Percentiles rank a stretch among this genome's conserved stretches.
Conservation (phyloP, 2,113 vertebrate genomes). For the Hypanus sabinus region DNA sequence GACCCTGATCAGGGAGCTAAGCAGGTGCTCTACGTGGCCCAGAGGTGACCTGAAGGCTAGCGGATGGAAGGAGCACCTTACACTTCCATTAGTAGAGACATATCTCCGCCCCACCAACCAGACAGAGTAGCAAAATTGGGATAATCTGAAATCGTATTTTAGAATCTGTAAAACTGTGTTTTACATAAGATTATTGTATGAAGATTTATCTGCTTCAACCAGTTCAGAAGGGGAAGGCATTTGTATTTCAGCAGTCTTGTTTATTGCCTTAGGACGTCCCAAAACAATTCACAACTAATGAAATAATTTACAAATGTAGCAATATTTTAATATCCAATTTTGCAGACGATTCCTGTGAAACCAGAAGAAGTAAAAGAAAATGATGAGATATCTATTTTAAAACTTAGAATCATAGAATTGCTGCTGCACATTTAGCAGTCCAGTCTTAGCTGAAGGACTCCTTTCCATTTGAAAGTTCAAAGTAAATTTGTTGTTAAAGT, state of each 20-base stretch:
- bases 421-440: too few relatives aligned
- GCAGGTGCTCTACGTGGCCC: too few relatives aligned
- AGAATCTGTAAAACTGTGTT: background rate
- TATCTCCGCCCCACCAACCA: too few relatives aligned
- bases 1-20: too few relatives aligned
- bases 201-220: background rate
- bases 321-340: background rate
- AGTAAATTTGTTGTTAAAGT: too few relatives aligned
- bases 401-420: background rate
- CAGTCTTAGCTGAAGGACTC: too few relatives aligned
- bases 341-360: background rate
- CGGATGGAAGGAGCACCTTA: too few relatives aligned
- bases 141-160: background rate
- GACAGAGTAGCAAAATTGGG: background rate
- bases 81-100: too few relatives aligned
- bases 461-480: too few relatives aligned
- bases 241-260: background rate
- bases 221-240: background rate
- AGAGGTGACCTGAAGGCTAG: too few relatives aligned
- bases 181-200: background rate
- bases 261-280: background rate
- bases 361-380: background rate
- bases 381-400: background rate
- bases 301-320: background rate
- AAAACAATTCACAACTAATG: background rate